Evolutionary conservation across 2,797 vertebrate species (phyloP), one percentile per base, ranked within the genome.

Genomic region (Arremon brunneinucha): DNA sequence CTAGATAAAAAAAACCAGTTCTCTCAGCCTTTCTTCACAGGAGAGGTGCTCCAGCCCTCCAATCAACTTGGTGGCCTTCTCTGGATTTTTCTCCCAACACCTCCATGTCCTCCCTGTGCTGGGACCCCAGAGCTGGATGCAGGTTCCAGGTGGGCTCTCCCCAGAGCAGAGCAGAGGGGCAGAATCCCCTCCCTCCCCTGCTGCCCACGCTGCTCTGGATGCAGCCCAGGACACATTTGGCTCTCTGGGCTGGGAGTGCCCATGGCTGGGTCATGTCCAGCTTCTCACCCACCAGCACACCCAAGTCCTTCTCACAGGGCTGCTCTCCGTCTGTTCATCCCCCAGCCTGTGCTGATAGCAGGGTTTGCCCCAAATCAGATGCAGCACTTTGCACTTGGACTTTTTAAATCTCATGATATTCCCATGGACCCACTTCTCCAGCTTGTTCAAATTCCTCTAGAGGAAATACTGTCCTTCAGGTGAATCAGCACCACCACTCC

Each of bases 321-420:
- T 59, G 52, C 18, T 35, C 9, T 65, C 1, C 0, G 4, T 35
- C 27, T 67, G 14, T 0, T n/a, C 27, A 37, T 57, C 14, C 12
- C 12, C 8, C n/a, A 59, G 18, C 12, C 62, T 44, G 14, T 0
- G 0, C 2, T 50, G 22, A 7, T 15, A 27, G 8, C 0, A 0
- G 21, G 3, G 3, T 0, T 65, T 49, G 37, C 4, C 22, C 60
- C 1, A 3, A 8, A 14, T 8, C 26, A 43, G 18, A 5, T 8
- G 35, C 26, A 41, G 37, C 7, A 50, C 18, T 2, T 50, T 27
- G 9, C 12, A 27, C 37, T 37, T 43, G 12, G 9, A 4, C 18
- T 23, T 75, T 8, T 50, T 50, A 30, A 32, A 27, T 35, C 8
- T 57, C 18, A 4, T 49, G 2, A 35, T 7, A 4, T 19, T 57